Evolutionary conservation across 2,888 invertebrate genomes (phyloP), one percentile per base, ranked within the genome.

Genomic region (Azorinus chamasolen): DNA sequence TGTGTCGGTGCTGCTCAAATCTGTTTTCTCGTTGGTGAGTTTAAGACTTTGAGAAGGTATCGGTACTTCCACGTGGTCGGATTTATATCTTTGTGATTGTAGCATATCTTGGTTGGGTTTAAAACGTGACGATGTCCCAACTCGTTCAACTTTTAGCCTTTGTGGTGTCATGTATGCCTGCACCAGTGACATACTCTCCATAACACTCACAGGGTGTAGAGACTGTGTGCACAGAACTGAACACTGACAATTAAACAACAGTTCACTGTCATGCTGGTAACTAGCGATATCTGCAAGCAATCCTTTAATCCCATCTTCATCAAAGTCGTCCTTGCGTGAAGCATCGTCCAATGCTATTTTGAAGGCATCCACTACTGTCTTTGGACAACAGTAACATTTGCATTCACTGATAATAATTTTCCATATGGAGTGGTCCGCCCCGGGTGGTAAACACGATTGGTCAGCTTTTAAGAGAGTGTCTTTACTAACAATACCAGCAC

Each of bases 121-220:
- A n/a, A n/a, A n/a, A n/a, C n/a, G n/a, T n/a, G n/a, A n/a, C n/a
- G n/a, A n/a, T n/a, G n/a, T n/a, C n/a, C n/a, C n/a, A n/a, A n/a
- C n/a, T n/a, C n/a, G n/a, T n/a, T n/a, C n/a, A n/a, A n/a, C n/a
- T n/a, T n/a, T n/a, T n/a, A n/a, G n/a, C 10, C 10, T 32, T 10
- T 32, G 32, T 32, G 86, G 88, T 48, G 85, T 85, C 57, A 83
- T 66, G 69, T 86, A 85, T 51, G 84, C 86, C 86, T 87, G 83
- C 58, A 76, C 41, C 1, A 65, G 37, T 10, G 76, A 62, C 62
- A 62, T 70, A 6, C 45, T 55, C 27, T 63, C 65, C 4, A 79
- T n/a, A 46, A 69, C 64, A 1, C 73, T 62, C 3, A 73, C 12
- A 18, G 78, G 78, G 48, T 79, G 78, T 12, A 79, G 46, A 10